phyloP scores from a whole-genome alignment of 2,113 vertebrate species.

The Serilophus lunatus region DNA sequence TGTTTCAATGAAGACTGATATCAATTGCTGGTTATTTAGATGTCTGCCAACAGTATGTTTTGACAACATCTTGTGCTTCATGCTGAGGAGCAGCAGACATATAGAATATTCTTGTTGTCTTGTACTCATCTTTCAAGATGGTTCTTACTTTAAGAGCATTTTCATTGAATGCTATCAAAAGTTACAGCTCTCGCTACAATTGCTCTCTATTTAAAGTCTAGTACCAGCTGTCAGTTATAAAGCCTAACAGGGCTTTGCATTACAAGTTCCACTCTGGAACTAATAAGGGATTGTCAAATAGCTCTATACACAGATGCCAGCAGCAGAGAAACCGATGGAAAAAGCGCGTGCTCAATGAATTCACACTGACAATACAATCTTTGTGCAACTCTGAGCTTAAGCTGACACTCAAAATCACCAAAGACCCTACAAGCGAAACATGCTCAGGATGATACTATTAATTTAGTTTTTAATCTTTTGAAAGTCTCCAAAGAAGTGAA shows the following conservation, averaged over 20 bases:
- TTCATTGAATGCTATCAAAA: constrained; percentile 57
- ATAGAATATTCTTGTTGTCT: background rate
- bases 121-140: constrained; percentile 52
- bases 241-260: too few relatives aligned
- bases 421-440: background rate
- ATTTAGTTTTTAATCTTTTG: background rate
- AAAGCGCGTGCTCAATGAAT: background rate
- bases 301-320: constrained; percentile 72
- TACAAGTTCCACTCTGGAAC: constrained; percentile 82
- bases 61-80: constrained; percentile 31
- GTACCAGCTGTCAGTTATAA: constrained; percentile 89
- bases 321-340: background rate
- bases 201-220: constrained; percentile 58
- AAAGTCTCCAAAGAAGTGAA: constrained; percentile 2
- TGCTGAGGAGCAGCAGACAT: constrained; percentile 5
- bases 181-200: constrained; percentile 43
- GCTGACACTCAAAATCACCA: background rate
- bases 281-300: constrained; percentile 87
- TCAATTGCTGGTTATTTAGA: constrained; percentile 40
- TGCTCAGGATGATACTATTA: background rate
- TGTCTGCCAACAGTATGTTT: constrained; percentile 57
- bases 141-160: constrained; percentile 46
- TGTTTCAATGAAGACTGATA: background rate
- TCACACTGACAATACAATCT: background rate
- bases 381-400: background rate